Evolutionary conservation across 2,888 invertebrate species (phyloP), one percentile per base, ranked within the genome.

Genomic region (Baronia brevicornis): DNA sequence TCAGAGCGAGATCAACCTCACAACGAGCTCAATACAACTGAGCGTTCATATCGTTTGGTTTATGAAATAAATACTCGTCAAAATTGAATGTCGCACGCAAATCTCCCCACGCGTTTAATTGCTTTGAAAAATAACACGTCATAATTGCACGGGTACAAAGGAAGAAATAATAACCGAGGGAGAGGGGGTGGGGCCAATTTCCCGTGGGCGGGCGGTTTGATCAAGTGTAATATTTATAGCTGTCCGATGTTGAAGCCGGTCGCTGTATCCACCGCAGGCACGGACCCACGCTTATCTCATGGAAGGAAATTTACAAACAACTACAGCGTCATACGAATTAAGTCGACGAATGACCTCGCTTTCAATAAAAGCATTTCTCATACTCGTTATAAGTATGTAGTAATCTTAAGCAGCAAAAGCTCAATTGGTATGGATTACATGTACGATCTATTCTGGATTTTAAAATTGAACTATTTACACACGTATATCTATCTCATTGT

Each of bases 141-240:
- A 29, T 25, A 35, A 35, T 35, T 25, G 24, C 21, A 15, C 22
- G 12, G 6, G 11, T 38, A 48, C 43, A 39, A 43, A 39, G 41
- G 44, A 39, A 41, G 30, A 18, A 54, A 51, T 54, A 49, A 50
- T 51, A 49, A 46, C 49, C 41, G 35, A 44, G 41, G 39, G 41
- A 18, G 44, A 38, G 29, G 36, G 51, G 53, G 51, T 51, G 55
- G 55, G 44, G 54, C 46, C 54, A 60, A 60, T 64, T 61, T 65
- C 54, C 56, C 53, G 60, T 57, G 54, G 57, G 65, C 51, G 59
- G 51, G 48, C 44, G 55, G 56, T 57, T n/a, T 50, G 55, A 56
- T 58, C 58, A 54, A 41, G 42, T 54, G 53, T 54, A 60, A 58
- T 24, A 19, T 31, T 23, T 19, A 36, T 29, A 35, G 14, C 28